Base-by-base conservation (phyloP, 2,888 invertebrate species). In the Mythimna loreyi region DNA sequence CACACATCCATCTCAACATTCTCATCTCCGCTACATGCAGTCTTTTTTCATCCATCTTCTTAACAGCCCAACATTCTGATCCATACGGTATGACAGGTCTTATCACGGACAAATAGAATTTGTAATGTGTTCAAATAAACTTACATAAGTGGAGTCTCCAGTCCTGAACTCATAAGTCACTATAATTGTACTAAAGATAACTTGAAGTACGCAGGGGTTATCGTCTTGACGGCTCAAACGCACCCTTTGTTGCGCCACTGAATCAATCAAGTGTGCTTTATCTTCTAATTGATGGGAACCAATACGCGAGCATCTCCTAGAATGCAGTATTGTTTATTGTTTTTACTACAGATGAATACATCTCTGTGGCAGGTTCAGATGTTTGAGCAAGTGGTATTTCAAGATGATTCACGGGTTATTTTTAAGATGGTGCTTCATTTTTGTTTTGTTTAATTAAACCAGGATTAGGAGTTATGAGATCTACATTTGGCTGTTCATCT, bases 271-370 rank as follows among this genome's bases (percentile, higher is more conserved):
- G 63, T 74, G 68, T 74, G n/a, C 49, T 43, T 75, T 85, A 85
- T 85, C 83, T 71, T 55, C 30, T 75, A 84, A 84, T 81, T 82
- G 80, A 82, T 81, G 84, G 52, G 75, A 84, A 72, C 63, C 53
- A 72, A 62, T 75, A 50, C n/a, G 25, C 16, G 43, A 49, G n/a
- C 19, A 79, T 57, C 49, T 80, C 43, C 56, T 80, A 61, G 58
- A 55, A 63, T 40, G 56, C 60, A 16, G 40, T 52, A 55, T 58
- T 79, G 74, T 60, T 40, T 52, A 36, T 64, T 75, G 67, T 75
- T 66, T 30, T 64, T 55, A 16, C 23, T 19, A 40, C 19, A 21
- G 21, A 56, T 65, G 60, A 61, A 36, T 50, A 25, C 19, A 30
- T 61, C 69, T 28, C 68, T 71, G 33, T 77, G 25, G 19, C 55